phyloP scores from a whole-genome alignment of 2,888 invertebrate species.

The Himalopsyche japonica region DNA sequence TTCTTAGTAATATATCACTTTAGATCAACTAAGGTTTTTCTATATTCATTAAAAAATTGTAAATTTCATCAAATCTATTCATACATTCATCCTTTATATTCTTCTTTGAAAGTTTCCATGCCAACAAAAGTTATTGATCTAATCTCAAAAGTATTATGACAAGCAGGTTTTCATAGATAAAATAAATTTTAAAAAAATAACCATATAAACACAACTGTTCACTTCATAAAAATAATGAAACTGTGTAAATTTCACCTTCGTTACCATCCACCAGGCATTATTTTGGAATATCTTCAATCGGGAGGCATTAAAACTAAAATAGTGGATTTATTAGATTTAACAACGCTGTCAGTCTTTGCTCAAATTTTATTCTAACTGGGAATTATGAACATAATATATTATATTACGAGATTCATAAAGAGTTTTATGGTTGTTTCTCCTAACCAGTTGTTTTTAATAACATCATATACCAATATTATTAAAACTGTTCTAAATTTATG shows the following conservation, averaged over 20 bases:
- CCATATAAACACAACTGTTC: not conserved
- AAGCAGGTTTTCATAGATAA: too few species aligned
- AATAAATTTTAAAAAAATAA: too few species aligned
- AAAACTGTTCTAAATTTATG: too few species aligned
- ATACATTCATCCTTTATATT: not conserved
- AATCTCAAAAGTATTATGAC: slow-evolving; percentile 44
- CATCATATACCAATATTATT: too few species aligned
- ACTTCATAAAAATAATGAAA: slow-evolving; percentile 55
- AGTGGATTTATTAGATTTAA: slow-evolving; percentile 68
- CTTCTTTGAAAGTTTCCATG: slow-evolving; percentile 44
- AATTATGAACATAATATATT: not conserved
- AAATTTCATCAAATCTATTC: too few species aligned
- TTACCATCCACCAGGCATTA: slow-evolving; percentile 73
- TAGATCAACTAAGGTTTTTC: too few species aligned
- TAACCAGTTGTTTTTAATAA: too few species aligned
- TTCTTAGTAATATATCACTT: too few species aligned
- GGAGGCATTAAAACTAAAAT: slow-evolving; percentile 63
- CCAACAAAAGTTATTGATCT: slow-evolving; percentile 51
- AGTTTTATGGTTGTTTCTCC: too few species aligned
- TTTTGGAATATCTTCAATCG: slow-evolving; percentile 64
- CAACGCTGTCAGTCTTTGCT: slow-evolving; percentile 58
- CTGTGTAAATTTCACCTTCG: slow-evolving; percentile 70
- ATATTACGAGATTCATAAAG: too few species aligned
- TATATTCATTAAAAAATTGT: too few species aligned
- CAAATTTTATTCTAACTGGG: not conserved